A percentile compares a stretch with the other conserved stretches of the same genome.
Conservation (phyloP, 2,113 vertebrate genomes). For the Heptranchias perlo region DNA sequence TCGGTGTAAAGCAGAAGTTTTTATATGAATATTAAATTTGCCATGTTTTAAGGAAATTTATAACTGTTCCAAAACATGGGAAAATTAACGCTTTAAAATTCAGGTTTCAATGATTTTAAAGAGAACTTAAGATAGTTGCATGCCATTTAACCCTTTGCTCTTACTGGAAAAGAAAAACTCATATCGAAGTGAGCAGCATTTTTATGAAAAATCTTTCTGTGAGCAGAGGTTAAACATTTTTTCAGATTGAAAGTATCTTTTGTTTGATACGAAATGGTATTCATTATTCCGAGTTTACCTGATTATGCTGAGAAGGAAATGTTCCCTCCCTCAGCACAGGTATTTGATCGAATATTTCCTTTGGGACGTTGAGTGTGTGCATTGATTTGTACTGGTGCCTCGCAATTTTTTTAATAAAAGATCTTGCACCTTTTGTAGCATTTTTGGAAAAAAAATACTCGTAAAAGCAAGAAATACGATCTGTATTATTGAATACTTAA, state of each 20-base stretch:
- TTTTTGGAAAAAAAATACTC: not conserved
- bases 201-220: not conserved
- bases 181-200: not conserved
- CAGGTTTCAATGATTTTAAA: not conserved
- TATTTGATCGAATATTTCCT: conserved; percentile 3
- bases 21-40: not conserved
- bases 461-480: not conserved
- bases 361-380: not conserved
- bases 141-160: not conserved
- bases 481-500: not conserved
- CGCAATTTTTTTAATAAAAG: not conserved
- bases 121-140: not conserved
- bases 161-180: not conserved
- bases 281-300: not conserved
- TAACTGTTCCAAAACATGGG: not conserved
- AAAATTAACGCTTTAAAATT: not conserved
- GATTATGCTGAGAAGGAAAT: not conserved
- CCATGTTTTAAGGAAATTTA: not conserved
- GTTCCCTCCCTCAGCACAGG: not conserved
- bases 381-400: not conserved
- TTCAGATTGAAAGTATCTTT: not conserved
- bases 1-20: not conserved
- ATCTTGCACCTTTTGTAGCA: not conserved
- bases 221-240: not conserved
- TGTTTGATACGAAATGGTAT: too few relatives aligned